A percentile compares a stretch with the other conserved stretches of the same genome.
Evolutionary conservation across 2,888 invertebrate genomes (phyloP).

Genomic region (Amiota mariae): DNA sequence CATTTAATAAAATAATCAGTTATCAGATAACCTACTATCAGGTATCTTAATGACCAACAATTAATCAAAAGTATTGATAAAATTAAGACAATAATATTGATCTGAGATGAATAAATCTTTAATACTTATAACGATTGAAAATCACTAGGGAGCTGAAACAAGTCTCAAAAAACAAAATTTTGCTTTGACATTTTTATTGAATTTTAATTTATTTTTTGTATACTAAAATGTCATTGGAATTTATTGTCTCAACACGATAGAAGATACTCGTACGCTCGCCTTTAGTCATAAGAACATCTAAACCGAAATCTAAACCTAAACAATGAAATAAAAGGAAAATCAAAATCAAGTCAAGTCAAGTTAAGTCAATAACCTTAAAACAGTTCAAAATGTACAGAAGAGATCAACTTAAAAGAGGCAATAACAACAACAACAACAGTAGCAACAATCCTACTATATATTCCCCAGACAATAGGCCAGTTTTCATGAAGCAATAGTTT

Average conservation of each 20-base stretch:
- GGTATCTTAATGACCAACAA: no score
- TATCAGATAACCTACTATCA: no score
- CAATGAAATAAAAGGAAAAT: neutral
- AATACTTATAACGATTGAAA: no score
- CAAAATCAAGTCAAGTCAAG: neutral
- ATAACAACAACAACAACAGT: neutral
- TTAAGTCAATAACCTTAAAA: neutral
- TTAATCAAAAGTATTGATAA: no score
- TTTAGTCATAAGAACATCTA: neutral
- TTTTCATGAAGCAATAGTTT: neutral
- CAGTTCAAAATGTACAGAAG: no score
- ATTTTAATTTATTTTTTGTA: constrained; percentile 59
- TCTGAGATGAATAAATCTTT: no score
- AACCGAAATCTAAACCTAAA: neutral
- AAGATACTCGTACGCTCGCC: neutral
- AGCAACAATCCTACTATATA: neutral
- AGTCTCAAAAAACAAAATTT: neutral
- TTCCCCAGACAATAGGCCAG: neutral
- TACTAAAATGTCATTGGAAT: constrained; percentile 3
- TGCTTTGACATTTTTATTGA: constrained; percentile 66
- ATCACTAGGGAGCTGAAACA: no score
- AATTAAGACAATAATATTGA: no score
- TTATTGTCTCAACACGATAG: constrained; percentile 6
- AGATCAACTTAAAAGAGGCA: neutral
- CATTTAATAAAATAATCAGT: no score